phyloP scores from a whole-genome alignment of 2,113 vertebrate genomes.

The Macrotus californicus region DNA sequence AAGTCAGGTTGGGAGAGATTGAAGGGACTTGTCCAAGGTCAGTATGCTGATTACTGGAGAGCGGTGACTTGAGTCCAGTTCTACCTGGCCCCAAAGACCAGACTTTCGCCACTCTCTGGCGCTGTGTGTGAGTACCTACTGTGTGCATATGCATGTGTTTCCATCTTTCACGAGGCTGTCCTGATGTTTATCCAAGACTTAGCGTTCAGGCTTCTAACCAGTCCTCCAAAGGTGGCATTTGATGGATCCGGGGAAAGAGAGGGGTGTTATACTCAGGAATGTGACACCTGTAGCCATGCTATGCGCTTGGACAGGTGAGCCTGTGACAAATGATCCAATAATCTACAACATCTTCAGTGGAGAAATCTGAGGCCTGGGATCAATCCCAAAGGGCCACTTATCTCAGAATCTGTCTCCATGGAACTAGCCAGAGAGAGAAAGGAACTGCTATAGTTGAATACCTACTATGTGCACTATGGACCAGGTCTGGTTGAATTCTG shows the following conservation, averaged over 20 bases:
- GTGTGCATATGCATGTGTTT: background rate
- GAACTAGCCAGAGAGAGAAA: background rate
- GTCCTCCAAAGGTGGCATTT: background rate
- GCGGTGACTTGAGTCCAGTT: background rate
- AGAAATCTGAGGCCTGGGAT: background rate
- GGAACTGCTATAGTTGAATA: background rate
- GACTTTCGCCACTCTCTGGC: background rate
- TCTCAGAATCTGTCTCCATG: background rate
- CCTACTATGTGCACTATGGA: background rate
- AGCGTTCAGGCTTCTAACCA: background rate
- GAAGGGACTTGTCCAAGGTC: background rate
- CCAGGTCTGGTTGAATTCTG: background rate
- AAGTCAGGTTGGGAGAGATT: background rate
- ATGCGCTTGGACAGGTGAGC: too few relatives aligned
- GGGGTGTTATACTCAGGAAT: background rate
- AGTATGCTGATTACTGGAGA: background rate
- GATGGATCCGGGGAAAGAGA: rapidly evolving
- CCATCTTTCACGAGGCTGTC: background rate
- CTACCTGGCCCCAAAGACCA: background rate
- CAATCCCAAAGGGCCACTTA: background rate
- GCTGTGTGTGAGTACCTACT: background rate
- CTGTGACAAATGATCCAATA: background rate
- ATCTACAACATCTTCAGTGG: background rate
- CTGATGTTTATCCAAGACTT: background rate
- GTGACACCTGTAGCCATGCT: background rate